Conservation (phyloP, 2,797 vertebrate genomes). For the Sebastes aleutianus region DNA sequence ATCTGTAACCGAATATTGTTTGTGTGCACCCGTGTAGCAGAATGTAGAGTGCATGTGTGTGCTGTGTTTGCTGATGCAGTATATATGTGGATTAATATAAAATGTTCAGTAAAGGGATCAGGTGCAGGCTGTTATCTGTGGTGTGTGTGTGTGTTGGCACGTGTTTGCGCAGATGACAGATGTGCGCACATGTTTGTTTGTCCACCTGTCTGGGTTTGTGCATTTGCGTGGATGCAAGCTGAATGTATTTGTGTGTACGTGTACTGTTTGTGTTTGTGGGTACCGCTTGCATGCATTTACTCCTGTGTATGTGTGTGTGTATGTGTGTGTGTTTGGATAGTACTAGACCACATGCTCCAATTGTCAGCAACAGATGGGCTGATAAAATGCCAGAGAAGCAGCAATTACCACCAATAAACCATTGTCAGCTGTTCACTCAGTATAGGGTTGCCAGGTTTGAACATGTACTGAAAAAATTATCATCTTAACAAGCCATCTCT, state of each 20-base stretch:
- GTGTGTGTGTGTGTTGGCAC: constrained; percentile 15
- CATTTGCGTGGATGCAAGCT: constrained; percentile 14
- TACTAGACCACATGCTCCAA: constrained; percentile 56
- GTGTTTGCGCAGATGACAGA: constrained; percentile 33
- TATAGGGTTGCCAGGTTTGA: constrained; percentile 47
- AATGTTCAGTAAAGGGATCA: constrained; percentile 1
- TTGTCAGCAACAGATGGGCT: constrained; percentile 69
- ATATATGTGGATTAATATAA: not conserved
- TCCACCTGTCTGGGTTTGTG: constrained; percentile 40
- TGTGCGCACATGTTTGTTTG: constrained; percentile 24
- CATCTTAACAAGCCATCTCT: not conserved
- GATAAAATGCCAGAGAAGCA: constrained; percentile 62
- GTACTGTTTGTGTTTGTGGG: not conserved
- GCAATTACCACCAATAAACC: constrained; percentile 67
- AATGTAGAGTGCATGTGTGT: not conserved
- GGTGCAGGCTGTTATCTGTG: not conserved
- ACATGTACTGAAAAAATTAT: constrained; percentile 3
- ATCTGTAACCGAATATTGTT: not conserved
- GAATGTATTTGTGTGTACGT: constrained; percentile 11
- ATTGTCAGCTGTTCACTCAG: constrained; percentile 47
- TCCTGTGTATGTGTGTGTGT: constrained; percentile 16
- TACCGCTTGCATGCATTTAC: not conserved
- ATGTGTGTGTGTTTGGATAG: constrained; percentile 39
- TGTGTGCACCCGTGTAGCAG: not conserved
- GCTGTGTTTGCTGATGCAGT: not conserved